These are phyloP conservation scores for Phodopus roborovskii DNA, from an alignment of 2,113 vertebrate species.

Conservation along the genomic window DNA sequence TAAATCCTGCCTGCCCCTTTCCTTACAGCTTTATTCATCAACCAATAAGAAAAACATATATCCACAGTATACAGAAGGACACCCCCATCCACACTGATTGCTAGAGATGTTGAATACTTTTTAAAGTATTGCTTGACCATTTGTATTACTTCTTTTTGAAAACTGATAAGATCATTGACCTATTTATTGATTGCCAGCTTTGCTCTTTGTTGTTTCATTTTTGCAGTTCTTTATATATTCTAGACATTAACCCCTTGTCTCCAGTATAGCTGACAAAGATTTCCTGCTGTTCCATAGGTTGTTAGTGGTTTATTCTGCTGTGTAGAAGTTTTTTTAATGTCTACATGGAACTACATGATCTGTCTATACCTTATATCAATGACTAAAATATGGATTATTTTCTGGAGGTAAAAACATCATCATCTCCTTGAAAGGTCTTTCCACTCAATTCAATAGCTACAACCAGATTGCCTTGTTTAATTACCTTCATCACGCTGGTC, in stretches of 20 bases:
- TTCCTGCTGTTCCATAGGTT: neutral
- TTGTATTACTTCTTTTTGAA: neutral
- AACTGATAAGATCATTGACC: neutral
- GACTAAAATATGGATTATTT: conserved; percentile 2
- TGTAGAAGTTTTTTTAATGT: neutral
- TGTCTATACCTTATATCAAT: neutral
- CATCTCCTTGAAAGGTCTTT: neutral
- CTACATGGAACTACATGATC: neutral
- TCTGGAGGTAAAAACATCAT: neutral
- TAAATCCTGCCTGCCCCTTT: too few species aligned
- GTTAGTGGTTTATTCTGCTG: neutral
- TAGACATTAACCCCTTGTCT: neutral
- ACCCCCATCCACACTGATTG: neutral
- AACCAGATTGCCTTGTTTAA: neutral
- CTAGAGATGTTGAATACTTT: neutral
- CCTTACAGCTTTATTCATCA: too few species aligned
- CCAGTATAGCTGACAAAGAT: neutral
- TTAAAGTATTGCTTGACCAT: neutral
- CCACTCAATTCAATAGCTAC: neutral
- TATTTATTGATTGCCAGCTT: neutral
- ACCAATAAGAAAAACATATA: too few species aligned
- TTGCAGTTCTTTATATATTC: neutral
- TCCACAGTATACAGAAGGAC: too few species aligned
- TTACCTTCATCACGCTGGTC: neutral
- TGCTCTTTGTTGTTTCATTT: neutral